A percentile compares a stretch with the other conserved stretches of the same genome.
Evolutionary conservation across 2,888 invertebrate genomes (phyloP).

Genomic region (Ellobium chinense): DNA sequence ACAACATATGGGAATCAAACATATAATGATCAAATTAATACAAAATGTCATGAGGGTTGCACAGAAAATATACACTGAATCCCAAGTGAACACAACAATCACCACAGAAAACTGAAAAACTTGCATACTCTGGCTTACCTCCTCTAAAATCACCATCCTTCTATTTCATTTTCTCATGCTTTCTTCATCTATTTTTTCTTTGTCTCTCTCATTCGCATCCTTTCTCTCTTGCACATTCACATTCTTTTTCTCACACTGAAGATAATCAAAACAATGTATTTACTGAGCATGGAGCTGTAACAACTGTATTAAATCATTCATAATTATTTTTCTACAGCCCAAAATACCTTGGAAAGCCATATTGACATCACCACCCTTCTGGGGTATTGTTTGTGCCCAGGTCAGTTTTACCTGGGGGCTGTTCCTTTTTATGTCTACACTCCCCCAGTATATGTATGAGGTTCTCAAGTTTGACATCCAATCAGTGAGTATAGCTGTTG

Average conservation of each 20-base stretch:
- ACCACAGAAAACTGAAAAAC: no score
- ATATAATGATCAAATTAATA: no score
- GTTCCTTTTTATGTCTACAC: constrained; percentile 51
- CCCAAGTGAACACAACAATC: no score
- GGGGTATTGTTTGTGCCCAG: constrained; percentile 51
- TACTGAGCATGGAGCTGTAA: no score
- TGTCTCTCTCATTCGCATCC: neutral
- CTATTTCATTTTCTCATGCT: neutral
- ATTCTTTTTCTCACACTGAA: no score
- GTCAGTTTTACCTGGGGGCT: constrained; percentile 50
- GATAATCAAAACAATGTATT: no score
- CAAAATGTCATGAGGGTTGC: no score
- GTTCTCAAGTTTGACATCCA: constrained; percentile 53
- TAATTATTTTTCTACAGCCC: constrained; percentile 13
- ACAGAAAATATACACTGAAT: no score
- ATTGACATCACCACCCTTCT: constrained; percentile 46
- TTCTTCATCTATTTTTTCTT: neutral
- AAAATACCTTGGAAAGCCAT: constrained; percentile 48
- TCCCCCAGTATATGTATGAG: constrained; percentile 57
- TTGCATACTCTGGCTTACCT: no score
- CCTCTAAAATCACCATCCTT: neutral
- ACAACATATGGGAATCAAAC: no score
- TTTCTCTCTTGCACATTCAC: neutral
- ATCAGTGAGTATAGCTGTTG: constrained; percentile 52
- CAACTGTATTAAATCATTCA: no score